A percentile compares a stretch with the other conserved stretches of the same genome.
phyloP scores from a whole-genome alignment of 2,113 vertebrate species.

The Protomyctophum bolini region DNA sequence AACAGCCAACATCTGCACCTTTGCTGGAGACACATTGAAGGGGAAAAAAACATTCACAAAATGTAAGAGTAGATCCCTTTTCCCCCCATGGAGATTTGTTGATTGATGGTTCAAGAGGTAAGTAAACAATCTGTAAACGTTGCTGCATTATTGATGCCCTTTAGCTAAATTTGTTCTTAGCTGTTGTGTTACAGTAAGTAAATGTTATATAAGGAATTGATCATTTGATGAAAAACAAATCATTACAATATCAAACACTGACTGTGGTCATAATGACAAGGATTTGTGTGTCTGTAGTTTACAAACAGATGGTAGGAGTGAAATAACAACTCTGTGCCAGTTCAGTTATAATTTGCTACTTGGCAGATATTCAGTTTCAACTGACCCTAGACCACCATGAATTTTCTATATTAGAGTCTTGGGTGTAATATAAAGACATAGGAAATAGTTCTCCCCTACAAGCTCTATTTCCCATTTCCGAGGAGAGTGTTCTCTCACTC shows the following conservation, averaged over 20 bases:
- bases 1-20: constrained; percentile 12
- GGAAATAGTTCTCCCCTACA: constrained; percentile 49
- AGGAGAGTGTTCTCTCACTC: constrained; percentile 37
- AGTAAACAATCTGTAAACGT: constrained; percentile 51
- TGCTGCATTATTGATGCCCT: constrained; percentile 33
- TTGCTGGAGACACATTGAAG: constrained; percentile 11
- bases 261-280: constrained; percentile 32
- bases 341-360: constrained; percentile 42
- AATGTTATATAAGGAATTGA: constrained; percentile 51
- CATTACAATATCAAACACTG: constrained; percentile 39
- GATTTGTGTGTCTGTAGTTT: constrained; percentile 39
- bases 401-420: constrained; percentile 50
- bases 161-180: constrained; percentile 44
- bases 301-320: constrained; percentile 28
- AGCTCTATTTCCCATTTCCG: constrained; percentile 46
- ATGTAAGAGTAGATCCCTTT: constrained; percentile 16
- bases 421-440: constrained; percentile 63
- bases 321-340: constrained; percentile 27
- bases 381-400: constrained; percentile 43
- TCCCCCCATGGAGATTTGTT: neutral
- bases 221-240: constrained; percentile 17
- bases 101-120: neutral
- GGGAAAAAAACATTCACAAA: constrained; percentile 34
- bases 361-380: constrained; percentile 47
- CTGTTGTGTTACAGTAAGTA: constrained; percentile 21